Evolutionary conservation across 2,888 invertebrate species (phyloP).

Genomic region (Stenotaenia linearis): DNA sequence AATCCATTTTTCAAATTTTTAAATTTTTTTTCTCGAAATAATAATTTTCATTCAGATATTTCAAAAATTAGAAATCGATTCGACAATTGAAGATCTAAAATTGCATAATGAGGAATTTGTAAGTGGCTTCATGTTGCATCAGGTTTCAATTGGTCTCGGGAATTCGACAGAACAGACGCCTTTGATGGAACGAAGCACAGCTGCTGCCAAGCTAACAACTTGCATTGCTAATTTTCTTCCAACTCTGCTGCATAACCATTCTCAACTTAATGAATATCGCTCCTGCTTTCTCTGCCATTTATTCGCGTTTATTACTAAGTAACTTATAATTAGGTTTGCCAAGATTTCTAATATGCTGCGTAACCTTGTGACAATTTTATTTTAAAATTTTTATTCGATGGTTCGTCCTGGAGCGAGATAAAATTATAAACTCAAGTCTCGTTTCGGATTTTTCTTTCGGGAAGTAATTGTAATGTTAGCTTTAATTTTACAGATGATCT

Average conservation of each 20-base stretch:
- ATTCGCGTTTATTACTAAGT: not conserved
- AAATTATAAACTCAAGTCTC: too few relatives aligned
- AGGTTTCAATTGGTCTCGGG: not conserved
- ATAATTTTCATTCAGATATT: not conserved
- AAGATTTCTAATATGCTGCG: too few relatives aligned
- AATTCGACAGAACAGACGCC: not conserved
- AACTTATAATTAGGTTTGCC: not conserved
- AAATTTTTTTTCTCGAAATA: not conserved
- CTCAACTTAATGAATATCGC: not conserved
- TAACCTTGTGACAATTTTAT: too few relatives aligned
- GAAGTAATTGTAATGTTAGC: not conserved
- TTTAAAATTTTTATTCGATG: too few relatives aligned
- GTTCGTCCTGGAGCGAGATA: too few relatives aligned
- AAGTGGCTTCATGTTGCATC: not conserved
- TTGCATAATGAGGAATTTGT: too few relatives aligned
- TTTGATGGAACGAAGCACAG: not conserved
- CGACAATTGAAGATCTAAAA: not conserved
- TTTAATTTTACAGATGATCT: not conserved
- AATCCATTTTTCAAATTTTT: too few relatives aligned
- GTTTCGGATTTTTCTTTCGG: too few relatives aligned
- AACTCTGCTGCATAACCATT: not conserved
- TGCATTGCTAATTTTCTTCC: not conserved
- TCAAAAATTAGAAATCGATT: not conserved
- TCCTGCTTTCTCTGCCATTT: not conserved
- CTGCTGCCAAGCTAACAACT: not conserved